Evolutionary conservation across 1,140 invertebrate species (phyloP), one percentile per base, ranked within the genome.

Genomic region (Zaprionus africanus): DNA sequence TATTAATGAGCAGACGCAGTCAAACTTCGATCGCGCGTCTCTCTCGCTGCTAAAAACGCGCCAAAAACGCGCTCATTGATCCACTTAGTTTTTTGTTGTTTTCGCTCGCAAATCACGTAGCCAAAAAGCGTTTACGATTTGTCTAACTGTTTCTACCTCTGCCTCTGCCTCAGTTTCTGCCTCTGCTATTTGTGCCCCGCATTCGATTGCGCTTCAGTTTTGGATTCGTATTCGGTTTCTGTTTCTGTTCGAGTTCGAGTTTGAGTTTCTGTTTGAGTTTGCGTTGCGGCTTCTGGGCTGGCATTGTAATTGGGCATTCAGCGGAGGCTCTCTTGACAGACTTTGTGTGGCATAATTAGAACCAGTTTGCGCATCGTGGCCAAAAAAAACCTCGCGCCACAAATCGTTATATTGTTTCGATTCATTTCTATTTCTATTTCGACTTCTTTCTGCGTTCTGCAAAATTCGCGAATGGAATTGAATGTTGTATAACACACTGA

Each of bases 51-150:
- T 31, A 17, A 76, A 76, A 79, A 54, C 71, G 82, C 79, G 76
- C 78, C 64, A 76, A 78, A 81, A 82, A 61, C 70, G 71, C 63
- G 77, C 46, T 2, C 86, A 85, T 70, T 87, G 84, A 84, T 78
- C 84, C 84, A 90, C 81, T 90, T 90, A 88, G 73, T 28, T 64
- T 15, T 17, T 17, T 38, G 36, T 38, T 38, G 13, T 13, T 4
- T 46, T 46, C 0, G 41, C 75, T 81, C 66, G 26, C 81, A 72
- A 88, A 85, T 88, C 84, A 90, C 85, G 85, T 90, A 88, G 83
- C 67, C 63, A 58, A 78, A 79, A 70, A 71, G n/a, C 75, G 71
- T 81, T 82, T 75, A 88, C 63, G 46, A 82, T 78, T 87, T 82
- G 72, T 63, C 75, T 90, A 90, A 90, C 85, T 90, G 85, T 90